Percentiles rank a stretch among this genome's conserved stretches.
phyloP scores from a whole-genome alignment of 2,113 vertebrate species.

The Scomber scombrus region DNA sequence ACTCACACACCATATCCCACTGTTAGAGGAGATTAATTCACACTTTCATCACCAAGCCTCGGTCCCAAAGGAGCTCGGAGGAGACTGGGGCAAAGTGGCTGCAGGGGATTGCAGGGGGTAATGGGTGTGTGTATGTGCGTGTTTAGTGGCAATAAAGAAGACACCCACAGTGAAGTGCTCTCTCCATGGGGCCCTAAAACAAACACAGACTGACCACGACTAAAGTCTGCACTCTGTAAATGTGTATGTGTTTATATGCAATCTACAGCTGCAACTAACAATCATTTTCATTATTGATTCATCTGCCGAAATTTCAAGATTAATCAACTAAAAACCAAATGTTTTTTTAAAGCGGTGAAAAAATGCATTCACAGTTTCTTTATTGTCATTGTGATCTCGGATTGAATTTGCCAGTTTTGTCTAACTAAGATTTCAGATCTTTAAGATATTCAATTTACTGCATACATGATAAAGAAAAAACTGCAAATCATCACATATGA shows the following conservation, averaged over 20 bases:
- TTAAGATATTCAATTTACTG: too few species aligned
- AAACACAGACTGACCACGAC: constrained; percentile 74
- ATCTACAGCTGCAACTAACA: too few species aligned
- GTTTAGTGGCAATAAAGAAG: constrained; percentile 56
- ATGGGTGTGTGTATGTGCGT: constrained; percentile 48
- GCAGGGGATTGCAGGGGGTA: constrained; percentile 54
- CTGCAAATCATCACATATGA: too few species aligned
- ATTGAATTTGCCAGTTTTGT: too few species aligned
- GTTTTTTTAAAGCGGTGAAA: too few species aligned
- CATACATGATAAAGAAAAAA: too few species aligned
- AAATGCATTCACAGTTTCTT: too few species aligned
- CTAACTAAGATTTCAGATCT: too few species aligned
- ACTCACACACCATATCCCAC: constrained; percentile 19
- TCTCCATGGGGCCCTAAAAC: constrained; percentile 78
- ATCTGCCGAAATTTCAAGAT: too few species aligned
- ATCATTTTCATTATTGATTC: too few species aligned
- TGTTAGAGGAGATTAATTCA: constrained; percentile 83
- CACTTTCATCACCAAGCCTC: constrained; percentile 80
- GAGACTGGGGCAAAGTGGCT: constrained; percentile 63
- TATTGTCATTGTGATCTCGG: too few species aligned
- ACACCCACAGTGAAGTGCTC: constrained; percentile 62
- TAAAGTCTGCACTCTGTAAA: constrained; percentile 10
- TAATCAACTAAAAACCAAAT: too few species aligned
- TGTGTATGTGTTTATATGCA: neutral
- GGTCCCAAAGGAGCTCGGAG: constrained; percentile 70